A percentile compares a stretch with the other conserved stretches of the same genome.
Evolutionary conservation across 2,888 invertebrate species (phyloP).

Genomic region (Choreutis nemorana): DNA sequence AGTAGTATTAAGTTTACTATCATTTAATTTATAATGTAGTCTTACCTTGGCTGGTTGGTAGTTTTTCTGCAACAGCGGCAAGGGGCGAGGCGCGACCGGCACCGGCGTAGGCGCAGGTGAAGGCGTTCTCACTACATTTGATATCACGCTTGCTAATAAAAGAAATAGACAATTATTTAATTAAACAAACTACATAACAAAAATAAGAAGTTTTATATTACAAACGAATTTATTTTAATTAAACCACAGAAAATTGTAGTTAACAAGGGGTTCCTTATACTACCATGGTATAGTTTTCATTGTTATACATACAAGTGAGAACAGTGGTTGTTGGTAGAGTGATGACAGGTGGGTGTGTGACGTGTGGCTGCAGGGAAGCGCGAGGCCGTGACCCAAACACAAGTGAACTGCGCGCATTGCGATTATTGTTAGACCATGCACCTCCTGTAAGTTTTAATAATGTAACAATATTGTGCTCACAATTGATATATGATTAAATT

Average conservation of each 20-base stretch:
- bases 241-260: not conserved
- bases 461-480: no score
- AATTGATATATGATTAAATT: no score
- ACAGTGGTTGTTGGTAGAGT: conserved; percentile 36
- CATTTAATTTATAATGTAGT: no score
- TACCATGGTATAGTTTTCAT: no score
- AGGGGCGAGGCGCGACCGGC: conserved; percentile 32
- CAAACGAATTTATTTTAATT: not conserved
- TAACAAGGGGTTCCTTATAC: not conserved
- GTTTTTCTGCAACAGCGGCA: conserved; percentile 52
- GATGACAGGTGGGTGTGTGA: conserved; percentile 31
- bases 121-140: conserved; percentile 27
- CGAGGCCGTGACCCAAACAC: conserved; percentile 29
- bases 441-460: no score
- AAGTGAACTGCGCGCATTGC: conserved; percentile 34
- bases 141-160: conserved; percentile 37
- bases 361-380: conserved; percentile 16
- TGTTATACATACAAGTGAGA: conserved; percentile 43
- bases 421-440: conserved; percentile 27
- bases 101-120: conserved; percentile 27
- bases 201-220: not conserved
- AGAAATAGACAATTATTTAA: not conserved
- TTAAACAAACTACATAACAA: not conserved
- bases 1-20: no score
- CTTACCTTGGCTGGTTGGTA: conserved; percentile 54